phyloP scores from a whole-genome alignment of 2,113 vertebrate genomes.

The Dermatemys mawii region DNA sequence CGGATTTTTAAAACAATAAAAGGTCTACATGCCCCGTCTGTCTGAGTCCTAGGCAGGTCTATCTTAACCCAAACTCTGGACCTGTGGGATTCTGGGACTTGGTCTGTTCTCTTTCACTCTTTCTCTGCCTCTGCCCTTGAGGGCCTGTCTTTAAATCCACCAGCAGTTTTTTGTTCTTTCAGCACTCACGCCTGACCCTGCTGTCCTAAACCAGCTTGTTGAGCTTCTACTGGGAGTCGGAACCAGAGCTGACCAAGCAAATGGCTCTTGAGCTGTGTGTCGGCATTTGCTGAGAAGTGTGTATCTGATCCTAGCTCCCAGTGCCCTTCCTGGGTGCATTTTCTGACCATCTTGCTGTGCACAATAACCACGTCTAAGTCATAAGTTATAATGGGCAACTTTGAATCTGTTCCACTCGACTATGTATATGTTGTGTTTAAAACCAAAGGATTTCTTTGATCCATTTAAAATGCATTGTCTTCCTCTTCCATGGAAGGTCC shows the following conservation, averaged over 20 bases:
- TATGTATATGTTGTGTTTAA: not conserved
- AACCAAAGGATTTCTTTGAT: not conserved
- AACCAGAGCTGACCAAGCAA: not conserved
- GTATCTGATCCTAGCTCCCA: no score
- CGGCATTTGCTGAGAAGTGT: no score
- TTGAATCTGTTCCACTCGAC: no score
- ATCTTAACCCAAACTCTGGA: not conserved
- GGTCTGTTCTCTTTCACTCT: accelerated
- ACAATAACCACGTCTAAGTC: not conserved
- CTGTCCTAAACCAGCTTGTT: not conserved
- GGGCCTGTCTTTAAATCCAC: not conserved
- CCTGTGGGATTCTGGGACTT: accelerated
- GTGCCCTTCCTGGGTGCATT: not conserved
- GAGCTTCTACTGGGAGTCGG: not conserved
- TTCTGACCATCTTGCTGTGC: not conserved
- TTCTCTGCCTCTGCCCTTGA: not conserved
- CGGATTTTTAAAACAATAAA: no score
- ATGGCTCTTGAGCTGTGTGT: not conserved
- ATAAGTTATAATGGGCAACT: not conserved
- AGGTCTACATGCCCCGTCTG: not conserved
- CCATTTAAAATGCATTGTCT: not conserved
- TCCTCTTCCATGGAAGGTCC: not conserved
- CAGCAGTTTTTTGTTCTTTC: not conserved
- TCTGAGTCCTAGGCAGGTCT: not conserved
- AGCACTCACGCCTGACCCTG: not conserved